Base-by-base conservation (phyloP, 2,797 vertebrate species). In the Amblyopsis hoosieri region DNA sequence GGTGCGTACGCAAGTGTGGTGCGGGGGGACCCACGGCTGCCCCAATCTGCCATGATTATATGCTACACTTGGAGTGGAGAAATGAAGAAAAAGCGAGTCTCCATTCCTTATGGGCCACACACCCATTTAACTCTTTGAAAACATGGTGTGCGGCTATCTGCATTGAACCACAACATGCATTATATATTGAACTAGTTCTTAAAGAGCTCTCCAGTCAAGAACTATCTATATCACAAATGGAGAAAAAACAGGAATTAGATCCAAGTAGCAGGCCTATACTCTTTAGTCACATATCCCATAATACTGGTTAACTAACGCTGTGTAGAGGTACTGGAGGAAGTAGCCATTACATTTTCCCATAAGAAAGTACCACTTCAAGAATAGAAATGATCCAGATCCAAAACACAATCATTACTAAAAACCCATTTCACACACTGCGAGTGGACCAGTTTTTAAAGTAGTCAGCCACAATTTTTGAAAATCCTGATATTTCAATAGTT, bases 171-270 rank as follows among this genome's bases (percentile, higher is more conserved):
- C 65, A 54, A 48, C 31, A 62, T 11, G 62, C 9, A 57, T 60
- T 33, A 57, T 13, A 37, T 0, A 31, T 59, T 59, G 14, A 23
- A 45, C 14, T 13, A 11, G 15, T 23, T 57, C 19, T 62, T 31
- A 47, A 58, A 45, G 15, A 45, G 60, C 37, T 53, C 46, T 54
- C 15, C 13, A 13, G 51, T 17, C 50, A 52, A 12, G 42, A 53
- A 53, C 50, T 19, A 45, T 62, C 42, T 46, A 37, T 45, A 45
- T 12, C 29, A 47, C 50, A 62, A 7, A 45, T 53, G 33, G 12
- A 51, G 45, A 61, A 52, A 59, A 33, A 60, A 60, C 48, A 52
- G 46, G 59, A 50, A 62, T 62, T 62, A 62, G 31, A 33, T 12
- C 45, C 53, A 62, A 63, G 53, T 48, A 55, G 52, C 53, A 48